Base-by-base conservation (phyloP, 2,113 vertebrate species). In the Numida meleagris region DNA sequence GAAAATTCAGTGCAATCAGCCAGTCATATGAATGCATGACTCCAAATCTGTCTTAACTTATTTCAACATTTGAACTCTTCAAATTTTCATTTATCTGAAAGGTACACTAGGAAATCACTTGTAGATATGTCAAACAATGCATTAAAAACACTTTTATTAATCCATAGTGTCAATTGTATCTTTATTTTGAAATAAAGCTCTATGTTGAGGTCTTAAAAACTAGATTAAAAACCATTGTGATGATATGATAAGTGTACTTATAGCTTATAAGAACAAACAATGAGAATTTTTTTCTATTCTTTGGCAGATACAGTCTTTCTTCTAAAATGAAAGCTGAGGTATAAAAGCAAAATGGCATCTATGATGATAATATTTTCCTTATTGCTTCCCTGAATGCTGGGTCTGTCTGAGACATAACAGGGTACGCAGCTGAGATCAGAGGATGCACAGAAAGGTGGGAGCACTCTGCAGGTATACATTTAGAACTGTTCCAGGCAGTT, bases 1-100 rank as follows among this genome's bases (percentile, higher is more conserved):
- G 14, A 73, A 11, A 89, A 88, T 91, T 91, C 45, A 86, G 45
- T 74, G 87, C 50, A 55, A 40, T 66, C 89, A 82, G 58, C 20
- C 42, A 84, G 65, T 45, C 16, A 59, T 55, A 66, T 18, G 9
- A 38, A 68, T 62, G 34, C 16, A 55, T 77, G 59, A 50, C 45
- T 82, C 53, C 82, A 91, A 89, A 82, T 66, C 33, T 85, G 27
- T 20, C 20, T 65, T 12, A n/a, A 43, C 15, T 71, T 67, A 25
- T 65, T 91, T 62, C 61, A 62, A 40, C 24, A 25, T 16, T 62
- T 40, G 10, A 38, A 40, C 43, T 71, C 38, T 31, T 58, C 14
- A 4, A 3, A 31, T 93, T 92, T 85, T 82, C 7, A n/a, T 75
- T 82, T 12, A 66, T 61, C 53, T 76, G 24, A 40, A 57, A 83